Percentiles rank a stretch among this genome's conserved stretches.
phyloP scores from a whole-genome alignment of 2,888 invertebrate species.

The Trachelus troglodyta region DNA sequence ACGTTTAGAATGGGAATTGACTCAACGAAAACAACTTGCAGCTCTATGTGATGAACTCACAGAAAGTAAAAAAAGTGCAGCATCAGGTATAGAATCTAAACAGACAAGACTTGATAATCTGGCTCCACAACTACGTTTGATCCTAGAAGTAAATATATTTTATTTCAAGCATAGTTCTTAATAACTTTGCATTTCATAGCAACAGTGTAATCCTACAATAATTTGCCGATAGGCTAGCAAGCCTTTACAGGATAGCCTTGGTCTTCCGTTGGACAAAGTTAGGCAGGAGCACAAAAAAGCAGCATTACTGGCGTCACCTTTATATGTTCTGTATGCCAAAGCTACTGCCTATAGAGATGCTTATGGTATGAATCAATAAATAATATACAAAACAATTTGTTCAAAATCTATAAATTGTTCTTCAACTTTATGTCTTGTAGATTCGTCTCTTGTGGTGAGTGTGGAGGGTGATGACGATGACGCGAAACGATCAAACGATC shows the following conservation, averaged over 20 bases:
- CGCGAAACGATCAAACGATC: slow-evolving; percentile 67
- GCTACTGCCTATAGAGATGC: slow-evolving; percentile 84
- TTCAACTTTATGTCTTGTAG: slow-evolving; percentile 31
- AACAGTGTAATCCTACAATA: background rate
- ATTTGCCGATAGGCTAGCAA: slow-evolving; percentile 75
- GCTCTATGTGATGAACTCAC: slow-evolving; percentile 81
- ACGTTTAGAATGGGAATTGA: slow-evolving; percentile 91
- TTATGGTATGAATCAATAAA: slow-evolving; percentile 67
- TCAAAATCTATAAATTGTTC: slow-evolving; percentile 65
- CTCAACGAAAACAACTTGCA: slow-evolving; percentile 86
- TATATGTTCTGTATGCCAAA: slow-evolving; percentile 90
- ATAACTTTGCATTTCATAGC: background rate
- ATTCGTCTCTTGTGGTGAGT: slow-evolving; percentile 50
- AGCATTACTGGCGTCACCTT: slow-evolving; percentile 80
- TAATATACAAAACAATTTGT: slow-evolving; percentile 21
- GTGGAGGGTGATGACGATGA: slow-evolving; percentile 69
- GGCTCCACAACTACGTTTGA: slow-evolving; percentile 79
- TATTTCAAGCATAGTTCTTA: background rate
- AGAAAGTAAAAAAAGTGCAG: slow-evolving; percentile 80
- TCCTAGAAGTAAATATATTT: slow-evolving; percentile 70
- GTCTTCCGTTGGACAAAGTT: slow-evolving; percentile 82
- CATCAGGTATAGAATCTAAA: slow-evolving; percentile 79
- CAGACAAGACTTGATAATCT: slow-evolving; percentile 83
- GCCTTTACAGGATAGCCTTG: slow-evolving; percentile 89
- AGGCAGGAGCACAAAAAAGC: slow-evolving; percentile 82